Base-by-base conservation (phyloP, 1,140 invertebrate species). In the Oryctes rhinoceros region DNA sequence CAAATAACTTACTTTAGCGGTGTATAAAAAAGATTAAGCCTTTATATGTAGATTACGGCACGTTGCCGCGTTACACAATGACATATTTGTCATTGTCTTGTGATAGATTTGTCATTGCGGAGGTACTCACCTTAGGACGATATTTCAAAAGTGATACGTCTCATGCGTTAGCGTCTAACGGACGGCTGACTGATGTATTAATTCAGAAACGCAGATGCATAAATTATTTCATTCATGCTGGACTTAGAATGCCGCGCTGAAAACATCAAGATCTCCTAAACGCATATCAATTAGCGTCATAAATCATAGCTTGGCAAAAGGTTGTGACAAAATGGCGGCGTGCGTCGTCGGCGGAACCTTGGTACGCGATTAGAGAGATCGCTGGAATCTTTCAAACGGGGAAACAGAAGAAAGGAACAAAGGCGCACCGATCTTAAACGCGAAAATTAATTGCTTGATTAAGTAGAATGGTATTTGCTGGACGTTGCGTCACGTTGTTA, bases 81-180 rank as follows among this genome's bases (percentile, higher is more conserved):
- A 15, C 9, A 35, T 71, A 71, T 71, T 71, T 71, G 65, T 71
- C 65, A 35, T 71, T 71, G 65, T 71, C 65, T 10, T 37, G 65
- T 71, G 65, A 71, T 24, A 71, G 35, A 71, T 71, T 71, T 71
- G 35, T 71, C 65, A 71, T 71, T 71, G 65, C 37, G 3, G 5
- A 44, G 65, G 10, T 30, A 71, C 24, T 37, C 65, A 71, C 65
- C 65, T 71, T 35, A 71, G 35, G 65, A 71, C 35, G 35, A 71
- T 71, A 71, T 71, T 71, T 71, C 65, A 71, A 71, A 71, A 71
- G 18, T 20, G 10, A 67, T 67, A 67, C 24, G n/a, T 67, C 24
- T 67, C 62, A 30, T 67, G 18, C 6, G 35, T 35, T 71, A 24
- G 24, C 24, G 20, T 71, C 7, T 59, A n/a, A 20, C 24, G 18